A percentile compares a stretch with the other conserved stretches of the same genome.
Evolutionary conservation across 2,888 invertebrate genomes (phyloP).

Genomic region (Cistogaster globosa): DNA sequence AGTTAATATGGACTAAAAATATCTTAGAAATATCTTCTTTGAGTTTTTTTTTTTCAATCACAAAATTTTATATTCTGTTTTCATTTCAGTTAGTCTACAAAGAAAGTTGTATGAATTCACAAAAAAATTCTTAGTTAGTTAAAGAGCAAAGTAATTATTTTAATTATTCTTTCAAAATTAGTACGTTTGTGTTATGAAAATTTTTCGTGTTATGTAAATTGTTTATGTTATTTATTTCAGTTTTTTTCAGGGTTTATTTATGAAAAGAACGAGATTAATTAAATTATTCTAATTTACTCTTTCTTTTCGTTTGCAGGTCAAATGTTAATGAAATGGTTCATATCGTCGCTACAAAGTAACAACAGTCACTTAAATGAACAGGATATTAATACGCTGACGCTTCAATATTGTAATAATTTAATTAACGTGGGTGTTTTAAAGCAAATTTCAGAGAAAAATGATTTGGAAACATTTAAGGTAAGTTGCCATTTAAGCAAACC

Average conservation of each 20-base stretch:
- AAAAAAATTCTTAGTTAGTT: too few relatives aligned
- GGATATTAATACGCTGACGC: constrained; percentile 90
- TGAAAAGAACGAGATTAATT: constrained; percentile 10
- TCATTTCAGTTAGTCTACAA: too few relatives aligned
- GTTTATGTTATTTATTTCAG: neutral
- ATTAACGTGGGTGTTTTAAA: constrained; percentile 93
- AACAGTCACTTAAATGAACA: constrained; percentile 84
- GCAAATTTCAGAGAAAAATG: constrained; percentile 90
- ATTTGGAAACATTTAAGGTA: constrained; percentile 75
- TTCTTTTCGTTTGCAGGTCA: constrained; percentile 87
- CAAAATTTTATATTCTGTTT: too few relatives aligned
- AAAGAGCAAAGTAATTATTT: constrained; percentile 54
- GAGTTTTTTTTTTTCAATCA: too few relatives aligned
- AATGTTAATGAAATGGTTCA: constrained; percentile 95
- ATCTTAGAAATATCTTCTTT: too few relatives aligned
- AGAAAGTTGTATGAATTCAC: too few relatives aligned
- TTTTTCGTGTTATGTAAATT: too few relatives aligned
- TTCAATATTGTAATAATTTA: constrained; percentile 94
- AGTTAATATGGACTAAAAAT: too few relatives aligned
- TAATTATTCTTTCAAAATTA: constrained; percentile 61
- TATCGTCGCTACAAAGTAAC: constrained; percentile 86
- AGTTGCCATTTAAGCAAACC: constrained; percentile 41
- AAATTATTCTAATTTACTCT: neutral
- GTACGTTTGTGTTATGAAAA: constrained; percentile 46
- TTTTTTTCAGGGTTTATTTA: neutral